Conservation (phyloP, 2,113 vertebrate genomes). For the Aviceda subcristata region DNA sequence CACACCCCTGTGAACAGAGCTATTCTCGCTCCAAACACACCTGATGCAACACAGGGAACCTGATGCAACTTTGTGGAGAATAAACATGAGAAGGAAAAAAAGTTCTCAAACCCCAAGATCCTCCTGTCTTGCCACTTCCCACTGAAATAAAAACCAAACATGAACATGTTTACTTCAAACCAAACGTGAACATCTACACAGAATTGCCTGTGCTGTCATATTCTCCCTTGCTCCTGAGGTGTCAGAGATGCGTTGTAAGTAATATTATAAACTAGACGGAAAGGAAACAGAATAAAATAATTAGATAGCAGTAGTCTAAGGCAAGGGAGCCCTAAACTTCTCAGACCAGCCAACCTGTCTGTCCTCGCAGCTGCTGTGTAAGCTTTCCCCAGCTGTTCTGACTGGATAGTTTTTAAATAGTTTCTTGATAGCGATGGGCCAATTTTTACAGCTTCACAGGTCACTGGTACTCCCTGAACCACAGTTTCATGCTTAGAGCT, state of each 20-base stretch:
- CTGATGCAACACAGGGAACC: neutral
- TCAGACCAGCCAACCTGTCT: neutral
- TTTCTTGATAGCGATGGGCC: neutral
- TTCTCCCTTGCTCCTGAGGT: neutral
- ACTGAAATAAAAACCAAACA: neutral
- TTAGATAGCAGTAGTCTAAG: neutral
- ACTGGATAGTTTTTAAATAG: neutral
- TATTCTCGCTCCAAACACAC: neutral
- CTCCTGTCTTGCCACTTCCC: neutral
- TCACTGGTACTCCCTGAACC: neutral
- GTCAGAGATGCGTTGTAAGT: neutral
- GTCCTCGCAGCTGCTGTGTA: neutral
- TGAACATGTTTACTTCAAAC: neutral
- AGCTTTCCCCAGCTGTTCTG: neutral
- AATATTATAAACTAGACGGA: neutral
- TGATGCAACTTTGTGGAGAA: neutral
- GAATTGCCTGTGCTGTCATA: neutral
- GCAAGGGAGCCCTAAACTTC: neutral
- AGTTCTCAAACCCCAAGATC: neutral
- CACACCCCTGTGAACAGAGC: neutral
- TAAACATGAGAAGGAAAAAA: neutral
- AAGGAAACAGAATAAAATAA: neutral
- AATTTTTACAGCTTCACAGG: neutral
- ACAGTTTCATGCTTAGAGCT: neutral
- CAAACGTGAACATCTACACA: neutral